Evolutionary conservation across 53 echinoderm and acorn worm species (phyloP), one percentile per base, ranked within the genome.

Genomic region (Henricia sp.): DNA sequence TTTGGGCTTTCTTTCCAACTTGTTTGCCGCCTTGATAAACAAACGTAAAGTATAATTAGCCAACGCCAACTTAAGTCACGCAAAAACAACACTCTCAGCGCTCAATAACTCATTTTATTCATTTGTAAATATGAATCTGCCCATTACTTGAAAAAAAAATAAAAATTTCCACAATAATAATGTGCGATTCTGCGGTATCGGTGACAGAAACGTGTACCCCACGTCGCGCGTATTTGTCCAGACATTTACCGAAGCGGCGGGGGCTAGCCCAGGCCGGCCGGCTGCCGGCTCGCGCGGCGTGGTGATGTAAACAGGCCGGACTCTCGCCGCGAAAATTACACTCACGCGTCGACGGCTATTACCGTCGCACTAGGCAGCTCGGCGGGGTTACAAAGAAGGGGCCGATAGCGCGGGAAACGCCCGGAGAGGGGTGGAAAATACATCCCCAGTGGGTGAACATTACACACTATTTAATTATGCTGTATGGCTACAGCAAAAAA

Each of bases 241-340:
- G 60, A 58, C 58, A 77, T 77, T 77, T 59, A 43, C 41, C 51
- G 27, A 26, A 77, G 42, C 56, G 77, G 60, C 60, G 30, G 77
- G 77, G 77, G 77, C 16, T 19, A 36, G 34, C 43, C 20, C 27
- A 42, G 16, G 40, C n/a, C n/a, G 77, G 34, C 41, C 26, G 29
- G 24, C 58, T 29, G 32, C 21, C 39, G 59, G 42, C 41, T 13
- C 40, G 77, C 77, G 36, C 77, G 29, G 42, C 30, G 77, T 43
- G 43, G 42, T 77, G 77, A 77, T 77, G 77, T 77, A 77, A 77
- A 77, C 77, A 59, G 26, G 20, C 5, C 21, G 25, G 76, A 6
- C 27, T 77, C 77, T 77, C 36, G 74, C 74, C 10, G 74, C 37
- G 74, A 53, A 74, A 74, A 74, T 54, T 53, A 74, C 74, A 55